A percentile compares a stretch with the other conserved stretches of the same genome.
Conservation (phyloP, 2,113 vertebrate genomes). For the Sceloporus tristichus region DNA sequence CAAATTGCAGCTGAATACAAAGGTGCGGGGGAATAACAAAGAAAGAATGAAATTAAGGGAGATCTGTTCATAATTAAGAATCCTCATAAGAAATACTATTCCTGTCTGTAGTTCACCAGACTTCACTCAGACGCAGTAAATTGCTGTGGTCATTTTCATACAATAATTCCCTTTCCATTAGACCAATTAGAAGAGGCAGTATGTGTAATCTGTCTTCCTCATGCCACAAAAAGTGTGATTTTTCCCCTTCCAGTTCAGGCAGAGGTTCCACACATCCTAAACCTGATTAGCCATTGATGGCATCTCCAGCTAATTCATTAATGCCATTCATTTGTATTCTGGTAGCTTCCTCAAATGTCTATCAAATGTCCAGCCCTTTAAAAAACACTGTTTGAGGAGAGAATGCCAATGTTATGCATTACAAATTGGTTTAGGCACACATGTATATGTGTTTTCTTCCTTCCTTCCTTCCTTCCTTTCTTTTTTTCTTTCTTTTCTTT, state of each 20-base stretch:
- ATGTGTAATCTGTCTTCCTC: neutral
- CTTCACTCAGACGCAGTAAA: neutral
- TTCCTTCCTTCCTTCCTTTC: too few species aligned
- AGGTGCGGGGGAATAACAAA: neutral
- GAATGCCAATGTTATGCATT: conserved; percentile 15
- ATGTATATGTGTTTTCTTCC: neutral
- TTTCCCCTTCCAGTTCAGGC: neutral
- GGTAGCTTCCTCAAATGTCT: neutral
- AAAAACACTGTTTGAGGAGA: conserved; percentile 8
- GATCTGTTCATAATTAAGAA: neutral
- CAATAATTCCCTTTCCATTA: neutral
- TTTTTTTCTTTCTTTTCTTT: too few species aligned
- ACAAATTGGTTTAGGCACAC: conserved; percentile 7
- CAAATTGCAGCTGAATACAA: neutral
- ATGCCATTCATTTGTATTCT: conserved; percentile 20
- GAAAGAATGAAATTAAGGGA: conserved; percentile 11
- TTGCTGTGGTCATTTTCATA: neutral
- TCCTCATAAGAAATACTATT: neutral
- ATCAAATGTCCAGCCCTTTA: conserved; percentile 22
- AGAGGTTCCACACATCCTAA: neutral
- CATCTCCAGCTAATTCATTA: conserved; percentile 31
- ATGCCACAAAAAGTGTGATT: conserved; percentile 14
- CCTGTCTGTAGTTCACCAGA: conserved; percentile 10
- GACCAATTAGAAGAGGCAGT: neutral
- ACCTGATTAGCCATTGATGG: conserved; percentile 38